These are phyloP conservation scores for Anadara kagoshimensis DNA, from an alignment of 1,140 invertebrate genomes.

Conservation along the genomic window DNA sequence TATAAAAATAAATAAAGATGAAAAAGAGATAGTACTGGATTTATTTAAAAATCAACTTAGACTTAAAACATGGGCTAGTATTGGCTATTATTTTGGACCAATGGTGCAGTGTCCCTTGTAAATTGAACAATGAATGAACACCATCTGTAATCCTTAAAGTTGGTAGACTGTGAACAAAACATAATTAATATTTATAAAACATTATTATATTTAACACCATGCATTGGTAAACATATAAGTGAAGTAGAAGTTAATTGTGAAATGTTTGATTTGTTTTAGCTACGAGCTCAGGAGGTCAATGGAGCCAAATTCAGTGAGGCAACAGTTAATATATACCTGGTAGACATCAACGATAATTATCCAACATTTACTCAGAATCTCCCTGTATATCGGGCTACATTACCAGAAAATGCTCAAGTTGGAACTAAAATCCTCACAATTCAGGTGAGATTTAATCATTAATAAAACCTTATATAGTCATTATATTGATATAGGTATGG, in stretches of 20 bases:
- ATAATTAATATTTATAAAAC: no score
- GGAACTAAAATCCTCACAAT: constrained; percentile 21
- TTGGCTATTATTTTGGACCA: background rate
- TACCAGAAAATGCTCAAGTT: constrained; percentile 50
- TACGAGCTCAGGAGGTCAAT: constrained; percentile 28
- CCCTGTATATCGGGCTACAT: background rate
- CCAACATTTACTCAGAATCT: constrained; percentile 24
- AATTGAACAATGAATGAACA: background rate
- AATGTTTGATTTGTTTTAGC: constrained; percentile 24
- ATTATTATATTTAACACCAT: background rate
- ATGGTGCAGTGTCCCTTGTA: background rate
- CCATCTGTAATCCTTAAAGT: no score
- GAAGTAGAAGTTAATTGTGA: background rate
- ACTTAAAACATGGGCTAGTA: background rate
- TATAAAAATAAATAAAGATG: no score
- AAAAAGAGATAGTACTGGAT: no score
- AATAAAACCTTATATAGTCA: no score
- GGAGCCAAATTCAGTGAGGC: constrained; percentile 4
- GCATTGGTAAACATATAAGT: background rate
- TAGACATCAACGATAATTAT: constrained; percentile 46
- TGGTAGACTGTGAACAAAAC: no score
- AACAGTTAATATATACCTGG: constrained; percentile 35
- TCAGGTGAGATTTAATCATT: constrained; percentile 18
- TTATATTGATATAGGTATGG: no score
- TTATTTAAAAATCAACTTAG: no score